Evolutionary conservation across 2,797 vertebrate genomes (phyloP).

Genomic region (Xiphorhynchus erythropygius): DNA sequence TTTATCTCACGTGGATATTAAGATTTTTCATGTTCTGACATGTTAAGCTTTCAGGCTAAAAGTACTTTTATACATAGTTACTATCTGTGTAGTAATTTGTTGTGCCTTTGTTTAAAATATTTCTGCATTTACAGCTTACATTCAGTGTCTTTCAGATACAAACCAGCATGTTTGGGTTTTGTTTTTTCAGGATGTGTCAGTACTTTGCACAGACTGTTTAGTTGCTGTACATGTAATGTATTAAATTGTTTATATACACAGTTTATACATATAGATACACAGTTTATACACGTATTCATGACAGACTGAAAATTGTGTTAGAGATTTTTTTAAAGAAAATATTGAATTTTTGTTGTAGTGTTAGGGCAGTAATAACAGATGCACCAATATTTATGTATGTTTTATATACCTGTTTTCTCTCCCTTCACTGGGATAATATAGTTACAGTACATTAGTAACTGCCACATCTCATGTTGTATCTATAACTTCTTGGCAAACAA

Average conservation of each 20-base stretch:
- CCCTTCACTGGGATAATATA: neutral
- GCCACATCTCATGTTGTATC: neutral
- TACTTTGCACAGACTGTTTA: neutral
- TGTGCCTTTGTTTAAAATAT: neutral
- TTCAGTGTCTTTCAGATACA: neutral
- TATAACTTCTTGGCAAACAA: neutral
- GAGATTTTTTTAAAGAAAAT: neutral
- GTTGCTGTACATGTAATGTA: neutral
- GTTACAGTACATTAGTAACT: neutral
- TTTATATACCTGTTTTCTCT: constrained; percentile 16
- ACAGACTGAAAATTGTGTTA: neutral
- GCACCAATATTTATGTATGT: neutral
- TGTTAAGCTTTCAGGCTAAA: neutral
- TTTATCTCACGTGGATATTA: neutral
- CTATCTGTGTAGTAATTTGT: neutral
- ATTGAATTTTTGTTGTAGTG: neutral
- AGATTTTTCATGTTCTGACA: neutral
- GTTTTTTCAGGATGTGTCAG: neutral
- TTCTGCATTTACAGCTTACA: neutral
- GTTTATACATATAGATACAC: neutral
- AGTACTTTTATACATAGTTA: neutral
- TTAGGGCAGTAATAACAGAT: neutral
- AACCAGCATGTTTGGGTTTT: neutral
- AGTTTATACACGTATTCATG: neutral
- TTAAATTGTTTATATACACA: neutral